These are phyloP conservation scores for Hemitrygon akajei DNA, from an alignment of 2,797 vertebrate genomes.

Conservation along the genomic window DNA sequence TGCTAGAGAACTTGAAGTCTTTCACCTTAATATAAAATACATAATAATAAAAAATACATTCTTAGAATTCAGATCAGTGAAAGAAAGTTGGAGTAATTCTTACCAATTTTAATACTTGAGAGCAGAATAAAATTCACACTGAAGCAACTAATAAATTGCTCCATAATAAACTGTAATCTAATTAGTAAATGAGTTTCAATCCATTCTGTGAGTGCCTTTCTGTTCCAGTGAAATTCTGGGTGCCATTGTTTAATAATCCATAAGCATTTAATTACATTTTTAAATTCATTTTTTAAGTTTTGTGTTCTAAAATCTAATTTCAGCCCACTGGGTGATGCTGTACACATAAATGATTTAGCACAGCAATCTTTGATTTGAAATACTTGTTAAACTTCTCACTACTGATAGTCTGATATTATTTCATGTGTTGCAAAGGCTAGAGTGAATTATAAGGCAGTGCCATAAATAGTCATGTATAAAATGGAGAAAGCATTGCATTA, in stretches of 20 bases:
- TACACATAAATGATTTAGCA: neutral
- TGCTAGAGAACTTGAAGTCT: neutral
- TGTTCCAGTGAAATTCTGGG: neutral
- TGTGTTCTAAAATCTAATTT: slow-evolving; percentile 8
- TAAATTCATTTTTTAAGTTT: neutral
- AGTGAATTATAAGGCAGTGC: neutral
- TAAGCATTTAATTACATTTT: neutral
- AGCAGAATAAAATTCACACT: neutral
- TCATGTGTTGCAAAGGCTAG: neutral
- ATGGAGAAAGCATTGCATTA: neutral
- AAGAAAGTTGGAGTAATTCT: neutral
- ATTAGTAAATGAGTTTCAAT: neutral
- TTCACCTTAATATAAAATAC: too few relatives aligned
- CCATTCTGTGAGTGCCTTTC: neutral
- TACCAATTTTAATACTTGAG: neutral
- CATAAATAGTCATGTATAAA: neutral
- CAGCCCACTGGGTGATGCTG: neutral
- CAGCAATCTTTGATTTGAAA: neutral
- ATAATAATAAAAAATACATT: neutral
- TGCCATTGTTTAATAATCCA: neutral
- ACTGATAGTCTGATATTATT: neutral
- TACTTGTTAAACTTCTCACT: neutral
- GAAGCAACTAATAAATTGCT: neutral
- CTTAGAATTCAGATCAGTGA: neutral
- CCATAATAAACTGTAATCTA: neutral